Conservation (phyloP, 2,113 vertebrate genomes). For the Megalops atlanticus region DNA sequence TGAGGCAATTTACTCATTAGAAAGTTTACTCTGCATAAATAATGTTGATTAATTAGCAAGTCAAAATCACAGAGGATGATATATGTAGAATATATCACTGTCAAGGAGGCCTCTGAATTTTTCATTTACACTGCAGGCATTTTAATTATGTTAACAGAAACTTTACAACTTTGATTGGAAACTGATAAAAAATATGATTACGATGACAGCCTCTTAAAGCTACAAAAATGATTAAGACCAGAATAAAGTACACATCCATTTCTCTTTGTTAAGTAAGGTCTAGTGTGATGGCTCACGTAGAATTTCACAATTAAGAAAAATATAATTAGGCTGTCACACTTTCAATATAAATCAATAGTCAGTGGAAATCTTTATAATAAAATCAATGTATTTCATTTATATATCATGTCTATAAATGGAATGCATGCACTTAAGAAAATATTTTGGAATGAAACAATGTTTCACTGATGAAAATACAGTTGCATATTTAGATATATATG, state of each 20-base stretch:
- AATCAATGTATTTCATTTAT: no score
- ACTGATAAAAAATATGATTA: slow-evolving; percentile 52
- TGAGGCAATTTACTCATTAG: slow-evolving; percentile 66
- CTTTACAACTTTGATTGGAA: slow-evolving; percentile 57
- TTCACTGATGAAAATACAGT: not conserved
- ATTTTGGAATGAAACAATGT: no score
- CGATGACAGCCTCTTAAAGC: slow-evolving; percentile 52
- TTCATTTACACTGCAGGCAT: slow-evolving; percentile 66
- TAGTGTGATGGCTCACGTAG: not conserved
- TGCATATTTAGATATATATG: not conserved
- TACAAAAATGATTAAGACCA: slow-evolving; percentile 27
- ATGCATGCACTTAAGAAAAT: no score
- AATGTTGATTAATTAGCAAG: slow-evolving; percentile 78
- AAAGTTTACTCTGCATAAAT: slow-evolving; percentile 72
- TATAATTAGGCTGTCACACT: not conserved
- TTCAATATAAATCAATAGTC: not conserved
- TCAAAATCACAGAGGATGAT: slow-evolving; percentile 73
- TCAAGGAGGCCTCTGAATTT: slow-evolving; percentile 64
- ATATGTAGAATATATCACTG: slow-evolving; percentile 73
- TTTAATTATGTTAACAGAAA: slow-evolving; percentile 67
- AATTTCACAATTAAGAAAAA: not conserved
- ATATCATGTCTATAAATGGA: no score
- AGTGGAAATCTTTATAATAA: not conserved
- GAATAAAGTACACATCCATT: not conserved
- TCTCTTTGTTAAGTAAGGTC: not conserved